phyloP scores from a whole-genome alignment of 2,797 vertebrate species.

The Ceryle rudis region DNA sequence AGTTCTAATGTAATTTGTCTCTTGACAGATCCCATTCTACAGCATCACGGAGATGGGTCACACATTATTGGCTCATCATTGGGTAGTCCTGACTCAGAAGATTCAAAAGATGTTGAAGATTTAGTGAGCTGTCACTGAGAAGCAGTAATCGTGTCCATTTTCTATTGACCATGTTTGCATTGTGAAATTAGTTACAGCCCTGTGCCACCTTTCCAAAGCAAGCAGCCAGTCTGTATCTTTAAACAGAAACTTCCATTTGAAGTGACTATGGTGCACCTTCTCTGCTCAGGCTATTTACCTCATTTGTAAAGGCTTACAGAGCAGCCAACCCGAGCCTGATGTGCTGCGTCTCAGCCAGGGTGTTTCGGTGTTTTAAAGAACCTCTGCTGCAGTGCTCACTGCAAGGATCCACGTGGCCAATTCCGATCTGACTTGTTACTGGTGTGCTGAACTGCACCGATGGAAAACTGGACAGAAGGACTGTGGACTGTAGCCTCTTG shows the following conservation, averaged over 20 bases:
- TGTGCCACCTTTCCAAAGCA: slow-evolving; percentile 69
- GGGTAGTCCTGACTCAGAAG: slow-evolving; percentile 80
- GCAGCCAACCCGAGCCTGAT: background rate
- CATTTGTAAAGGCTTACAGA: background rate
- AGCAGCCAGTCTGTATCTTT: slow-evolving; percentile 45
- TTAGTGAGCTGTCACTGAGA: slow-evolving; percentile 80
- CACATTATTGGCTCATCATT: slow-evolving; percentile 78
- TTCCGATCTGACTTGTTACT: background rate
- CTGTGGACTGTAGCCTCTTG: background rate
- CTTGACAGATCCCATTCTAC: slow-evolving; percentile 93
- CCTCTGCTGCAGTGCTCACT: background rate
- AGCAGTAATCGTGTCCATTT: background rate
- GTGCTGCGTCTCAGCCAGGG: background rate
- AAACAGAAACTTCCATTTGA: slow-evolving; percentile 40
- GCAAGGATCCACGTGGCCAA: background rate
- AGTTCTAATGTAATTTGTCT: background rate
- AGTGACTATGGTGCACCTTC: slow-evolving; percentile 17
- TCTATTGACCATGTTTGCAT: slow-evolving; percentile 28
- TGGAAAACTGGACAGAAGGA: slow-evolving; percentile 4
- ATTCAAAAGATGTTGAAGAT: slow-evolving; percentile 83
- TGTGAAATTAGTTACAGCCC: slow-evolving; percentile 47
- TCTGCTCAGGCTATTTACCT: slow-evolving; percentile 73
- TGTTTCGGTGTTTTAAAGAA: background rate
- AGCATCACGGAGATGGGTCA: slow-evolving; percentile 90
- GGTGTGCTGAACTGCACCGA: background rate